phyloP scores from a whole-genome alignment of 1,140 invertebrate genomes.

The Armadillidium nasatum region DNA sequence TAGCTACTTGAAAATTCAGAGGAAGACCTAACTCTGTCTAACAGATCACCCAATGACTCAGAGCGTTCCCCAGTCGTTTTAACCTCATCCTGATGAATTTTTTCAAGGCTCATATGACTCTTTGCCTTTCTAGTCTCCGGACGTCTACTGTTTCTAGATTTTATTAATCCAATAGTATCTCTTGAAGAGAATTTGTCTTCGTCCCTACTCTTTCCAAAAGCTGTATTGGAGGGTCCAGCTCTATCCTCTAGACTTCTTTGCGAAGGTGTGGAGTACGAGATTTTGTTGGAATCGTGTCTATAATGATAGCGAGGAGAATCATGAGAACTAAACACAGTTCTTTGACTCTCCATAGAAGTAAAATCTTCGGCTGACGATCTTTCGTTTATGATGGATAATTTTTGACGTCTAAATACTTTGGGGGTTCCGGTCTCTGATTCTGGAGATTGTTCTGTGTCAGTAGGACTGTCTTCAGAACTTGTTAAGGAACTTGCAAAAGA shows the following conservation, averaged over 20 bases:
- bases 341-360: constrained; percentile 42
- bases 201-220: constrained; percentile 46
- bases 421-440: constrained; percentile 46
- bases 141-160: constrained; percentile 58
- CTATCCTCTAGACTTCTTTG: constrained; percentile 51
- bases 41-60: constrained; percentile 42
- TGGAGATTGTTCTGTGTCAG: constrained; percentile 47
- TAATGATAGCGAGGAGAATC: constrained; percentile 42
- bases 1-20: constrained; percentile 44
- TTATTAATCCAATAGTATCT: constrained; percentile 59
- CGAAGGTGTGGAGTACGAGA: constrained; percentile 35
- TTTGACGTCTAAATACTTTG: constrained; percentile 32
- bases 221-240: constrained; percentile 39
- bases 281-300: constrained; percentile 30
- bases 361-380: constrained; percentile 43
- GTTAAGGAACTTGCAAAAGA: constrained; percentile 45
- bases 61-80: constrained; percentile 43
- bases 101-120: constrained; percentile 44
- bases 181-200: constrained; percentile 41
- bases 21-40: constrained; percentile 36
- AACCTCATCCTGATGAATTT: constrained; percentile 43
- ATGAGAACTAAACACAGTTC: constrained; percentile 43
- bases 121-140: constrained; percentile 45
- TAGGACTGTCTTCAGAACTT: constrained; percentile 48
- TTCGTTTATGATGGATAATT: constrained; percentile 42